Evolutionary conservation across 2,797 vertebrate genomes (phyloP), one percentile per base, ranked within the genome.

Genomic region (Phataginus tetradactyla): DNA sequence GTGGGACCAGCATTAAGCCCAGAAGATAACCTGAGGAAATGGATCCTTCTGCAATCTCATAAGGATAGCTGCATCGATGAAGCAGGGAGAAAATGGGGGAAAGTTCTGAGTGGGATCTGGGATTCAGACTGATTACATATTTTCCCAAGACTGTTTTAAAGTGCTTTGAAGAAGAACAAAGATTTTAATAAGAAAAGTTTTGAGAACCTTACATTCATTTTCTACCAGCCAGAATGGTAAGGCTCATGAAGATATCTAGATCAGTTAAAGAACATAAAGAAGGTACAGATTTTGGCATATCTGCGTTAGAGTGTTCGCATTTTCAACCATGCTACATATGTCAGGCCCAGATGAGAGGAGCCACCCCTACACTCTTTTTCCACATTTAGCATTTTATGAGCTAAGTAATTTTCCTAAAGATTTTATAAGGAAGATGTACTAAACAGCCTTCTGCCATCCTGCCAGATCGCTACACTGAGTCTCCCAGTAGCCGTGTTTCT

Each of bases 261-360:
- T 90, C 21, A 64, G 64, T 77, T 75, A 66, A 0, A 86, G 59
- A 78, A 97, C 25, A 95, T 51, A 27, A 93, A 88, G 45, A 64
- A 10, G 53, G 57, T 75, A 78, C 57, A 88, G 87, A 88, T 79
- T 81, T 88, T 79, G 79, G 71, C 61, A 81, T 79, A 78, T 61
- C 64, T 74, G 45, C 37, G 61, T 59, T 32, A 39, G 68, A 81
- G 39, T 91, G 39, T 83, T 55, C 57, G 93, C 63, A 93, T 86
- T 63, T 92, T 91, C 92, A 95, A 84, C 59, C 78, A 64, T 96
- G 85, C 63, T 80, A 86, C 83, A 95, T 90, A 95, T 86, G 81
- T 61, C 69, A 94, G 74, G 61, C 32, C 51, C 87, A 96, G 74
- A 84, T 86, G 83, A 97, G 34, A 89, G 74, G 79, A 91, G 91